Percentiles rank a stretch among this genome's conserved stretches.
Conservation (phyloP, 2,113 vertebrate species). For the Barbus barbus region DNA sequence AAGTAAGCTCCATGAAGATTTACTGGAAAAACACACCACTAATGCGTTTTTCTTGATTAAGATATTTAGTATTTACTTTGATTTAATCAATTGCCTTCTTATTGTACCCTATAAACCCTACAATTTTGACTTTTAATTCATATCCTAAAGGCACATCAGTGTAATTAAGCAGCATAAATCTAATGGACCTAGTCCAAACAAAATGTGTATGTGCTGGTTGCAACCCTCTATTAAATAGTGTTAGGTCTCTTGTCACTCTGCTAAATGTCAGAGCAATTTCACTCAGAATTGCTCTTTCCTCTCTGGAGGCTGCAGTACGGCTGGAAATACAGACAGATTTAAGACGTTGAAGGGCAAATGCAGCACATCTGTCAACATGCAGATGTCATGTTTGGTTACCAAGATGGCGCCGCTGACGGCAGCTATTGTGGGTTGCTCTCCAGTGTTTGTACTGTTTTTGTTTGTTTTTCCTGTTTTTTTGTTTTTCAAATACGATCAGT, state of each 20-base stretch:
- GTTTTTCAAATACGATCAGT: too few species aligned
- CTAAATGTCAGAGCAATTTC: constrained; percentile 39
- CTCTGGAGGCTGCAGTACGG: constrained; percentile 11
- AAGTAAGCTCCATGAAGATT: neutral
- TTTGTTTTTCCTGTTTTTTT: too few species aligned
- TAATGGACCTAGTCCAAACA: constrained; percentile 28
- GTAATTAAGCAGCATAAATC: constrained; percentile 8
- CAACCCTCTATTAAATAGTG: neutral
- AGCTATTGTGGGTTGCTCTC: too few species aligned
- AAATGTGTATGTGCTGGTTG: neutral
- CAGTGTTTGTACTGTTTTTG: too few species aligned
- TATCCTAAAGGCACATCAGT: neutral
- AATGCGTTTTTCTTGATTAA: neutral
- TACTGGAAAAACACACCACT: neutral
- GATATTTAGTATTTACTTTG: neutral
- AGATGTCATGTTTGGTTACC: too few species aligned
- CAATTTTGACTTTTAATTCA: neutral
- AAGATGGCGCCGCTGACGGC: too few species aligned
- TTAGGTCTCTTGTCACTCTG: neutral
- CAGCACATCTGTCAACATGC: constrained; percentile 27
- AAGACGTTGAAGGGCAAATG: constrained; percentile 26
- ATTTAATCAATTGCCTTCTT: neutral
- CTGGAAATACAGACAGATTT: constrained; percentile 27
- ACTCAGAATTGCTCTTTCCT: constrained; percentile 14
- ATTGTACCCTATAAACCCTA: neutral